These are phyloP conservation scores for Hypotaenidia philippensis DNA, from an alignment of 2,797 vertebrate species.

Conservation along the genomic window DNA sequence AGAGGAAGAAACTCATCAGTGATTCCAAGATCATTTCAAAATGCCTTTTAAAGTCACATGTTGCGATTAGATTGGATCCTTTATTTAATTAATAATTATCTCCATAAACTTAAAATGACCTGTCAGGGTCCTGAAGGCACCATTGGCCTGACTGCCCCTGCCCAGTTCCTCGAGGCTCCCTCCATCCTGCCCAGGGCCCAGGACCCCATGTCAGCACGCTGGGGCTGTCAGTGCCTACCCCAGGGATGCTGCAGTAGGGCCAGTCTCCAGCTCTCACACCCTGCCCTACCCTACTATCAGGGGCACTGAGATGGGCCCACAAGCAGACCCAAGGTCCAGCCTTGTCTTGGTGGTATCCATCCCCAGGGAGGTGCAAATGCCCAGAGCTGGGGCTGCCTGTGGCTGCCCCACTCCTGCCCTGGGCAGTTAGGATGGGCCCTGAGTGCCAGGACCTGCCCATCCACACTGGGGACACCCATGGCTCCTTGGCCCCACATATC, in stretches of 20 bases:
- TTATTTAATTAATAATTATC: not conserved
- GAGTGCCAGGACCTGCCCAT: not conserved
- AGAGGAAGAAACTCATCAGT: not conserved
- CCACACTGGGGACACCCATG: rapidly evolving
- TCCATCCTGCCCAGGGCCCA: not conserved
- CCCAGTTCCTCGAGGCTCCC: not conserved
- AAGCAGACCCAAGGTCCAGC: rapidly evolving
- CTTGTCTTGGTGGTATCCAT: rapidly evolving
- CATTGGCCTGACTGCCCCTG: not conserved
- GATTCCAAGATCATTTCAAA: not conserved
- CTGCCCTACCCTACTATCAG: rapidly evolving
- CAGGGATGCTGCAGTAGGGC: rapidly evolving
- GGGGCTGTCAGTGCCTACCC: not conserved
- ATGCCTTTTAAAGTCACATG: not conserved
- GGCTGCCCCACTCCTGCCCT: not conserved
- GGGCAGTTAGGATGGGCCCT: rapidly evolving
- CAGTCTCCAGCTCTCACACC: not conserved
- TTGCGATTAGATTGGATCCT: rapidly evolving
- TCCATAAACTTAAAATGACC: rapidly evolving
- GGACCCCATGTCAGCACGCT: not conserved
- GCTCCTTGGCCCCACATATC: not conserved
- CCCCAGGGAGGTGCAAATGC: not conserved
- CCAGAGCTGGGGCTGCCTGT: not conserved
- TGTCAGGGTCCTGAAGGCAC: not conserved
- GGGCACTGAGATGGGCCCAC: rapidly evolving